Evolutionary conservation across 2,113 vertebrate genomes (phyloP).

Genomic region (Nipponia nippon): DNA sequence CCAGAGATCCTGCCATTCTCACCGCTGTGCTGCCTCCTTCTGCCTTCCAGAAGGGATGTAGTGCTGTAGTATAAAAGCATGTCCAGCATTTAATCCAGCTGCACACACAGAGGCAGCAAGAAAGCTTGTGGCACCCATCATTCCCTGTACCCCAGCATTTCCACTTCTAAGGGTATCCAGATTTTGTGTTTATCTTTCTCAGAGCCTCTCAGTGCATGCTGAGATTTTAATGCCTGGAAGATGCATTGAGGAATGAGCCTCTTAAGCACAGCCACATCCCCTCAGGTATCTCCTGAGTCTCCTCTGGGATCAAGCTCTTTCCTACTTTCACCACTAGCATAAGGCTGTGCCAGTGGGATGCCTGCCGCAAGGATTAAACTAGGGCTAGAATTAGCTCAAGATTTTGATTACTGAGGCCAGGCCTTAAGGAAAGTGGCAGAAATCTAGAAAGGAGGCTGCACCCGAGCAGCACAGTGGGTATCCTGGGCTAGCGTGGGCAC

Average conservation of each 20-base stretch:
- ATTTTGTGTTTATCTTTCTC: background rate
- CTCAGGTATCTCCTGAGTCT: background rate
- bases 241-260: background rate
- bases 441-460: background rate
- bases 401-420: background rate
- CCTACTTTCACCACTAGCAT: background rate
- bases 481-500: fast-evolving
- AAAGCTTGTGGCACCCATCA: background rate
- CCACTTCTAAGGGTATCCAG: background rate
- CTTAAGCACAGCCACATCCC: background rate
- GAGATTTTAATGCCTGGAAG: background rate
- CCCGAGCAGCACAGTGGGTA: background rate
- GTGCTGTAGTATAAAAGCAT: background rate
- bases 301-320: background rate
- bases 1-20: background rate
- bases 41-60: background rate
- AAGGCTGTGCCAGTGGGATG: background rate
- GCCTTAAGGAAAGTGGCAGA: background rate
- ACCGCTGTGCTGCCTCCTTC: background rate
- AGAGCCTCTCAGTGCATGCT: background rate
- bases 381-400: background rate
- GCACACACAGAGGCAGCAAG: background rate
- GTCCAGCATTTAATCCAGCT: background rate
- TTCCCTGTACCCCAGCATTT: background rate
- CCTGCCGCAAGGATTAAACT: background rate